Evolutionary conservation across 2,797 vertebrate genomes (phyloP).

Genomic region (Platyrinchus mystaceus): DNA sequence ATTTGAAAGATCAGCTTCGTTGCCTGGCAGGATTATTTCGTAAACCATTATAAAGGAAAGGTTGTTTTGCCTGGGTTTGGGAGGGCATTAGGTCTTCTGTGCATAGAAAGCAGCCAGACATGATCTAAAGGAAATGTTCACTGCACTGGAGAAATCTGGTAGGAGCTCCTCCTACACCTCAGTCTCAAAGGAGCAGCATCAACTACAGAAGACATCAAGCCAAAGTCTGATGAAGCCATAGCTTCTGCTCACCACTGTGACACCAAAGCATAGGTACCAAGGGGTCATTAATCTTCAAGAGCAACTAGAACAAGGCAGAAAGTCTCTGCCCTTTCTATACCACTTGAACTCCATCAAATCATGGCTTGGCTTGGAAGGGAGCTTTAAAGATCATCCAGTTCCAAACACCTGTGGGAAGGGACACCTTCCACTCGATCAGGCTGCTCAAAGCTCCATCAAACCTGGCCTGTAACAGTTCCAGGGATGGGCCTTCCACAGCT

Average conservation of each 20-base stretch:
- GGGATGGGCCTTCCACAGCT: neutral
- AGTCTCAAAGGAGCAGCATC: neutral
- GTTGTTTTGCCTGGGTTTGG: neutral
- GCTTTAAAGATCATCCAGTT: neutral
- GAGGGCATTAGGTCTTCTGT: neutral
- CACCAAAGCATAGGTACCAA: neutral
- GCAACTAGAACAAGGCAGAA: neutral
- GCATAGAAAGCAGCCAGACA: neutral
- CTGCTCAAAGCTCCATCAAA: neutral
- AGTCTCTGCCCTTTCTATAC: neutral
- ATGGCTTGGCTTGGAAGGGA: neutral
- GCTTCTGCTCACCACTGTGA: neutral
- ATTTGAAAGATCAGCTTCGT: neutral
- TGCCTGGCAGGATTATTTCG: neutral
- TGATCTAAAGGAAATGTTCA: neutral
- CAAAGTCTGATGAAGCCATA: neutral
- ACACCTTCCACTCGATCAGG: neutral
- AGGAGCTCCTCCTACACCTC: neutral
- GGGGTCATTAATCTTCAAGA: neutral
- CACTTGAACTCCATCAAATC: neutral
- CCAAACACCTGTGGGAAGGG: neutral
- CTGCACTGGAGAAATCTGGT: neutral
- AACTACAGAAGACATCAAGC: neutral
- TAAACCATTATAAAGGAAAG: neutral
- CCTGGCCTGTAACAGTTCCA: neutral